Evolutionary conservation across 2,797 vertebrate genomes (phyloP), one percentile per base, ranked within the genome.

Genomic region (Passerculus sandwichensis): DNA sequence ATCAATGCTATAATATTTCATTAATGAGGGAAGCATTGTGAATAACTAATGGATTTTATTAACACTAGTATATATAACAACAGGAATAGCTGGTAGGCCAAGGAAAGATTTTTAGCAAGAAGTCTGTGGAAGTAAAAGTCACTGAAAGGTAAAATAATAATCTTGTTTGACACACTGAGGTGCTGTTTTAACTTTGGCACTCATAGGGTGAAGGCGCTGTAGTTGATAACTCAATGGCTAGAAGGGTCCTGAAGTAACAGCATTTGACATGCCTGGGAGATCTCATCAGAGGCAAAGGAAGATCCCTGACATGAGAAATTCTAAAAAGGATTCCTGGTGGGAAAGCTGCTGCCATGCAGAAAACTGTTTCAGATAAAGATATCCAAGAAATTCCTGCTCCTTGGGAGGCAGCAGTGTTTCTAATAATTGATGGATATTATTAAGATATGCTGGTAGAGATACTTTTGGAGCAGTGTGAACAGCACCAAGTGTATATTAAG

Each of bases 231-330:
- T 91, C 25, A 23, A 78, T 48, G 62, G 67, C 45, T 80, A 32
- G 82, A 53, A 94, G 38, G 22, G 34, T 56, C 73, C 70, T 93
- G 91, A 96, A 89, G 67, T 96, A 96, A 96, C 67, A 80, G 74
- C 62, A 56, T 96, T 88, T 97, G 96, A 95, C 94, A 66, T 81
- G 92, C 89, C 71, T 94, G 92, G 85, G 89, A 79, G 57, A 87
- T 60, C 57, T 96, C 48, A 81, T 78, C 81, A 85, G 83, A 88
- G 29, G 60, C 32, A 66, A 62, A 83, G 65, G 85, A 88, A 80
- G 79, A 93, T 71, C 48, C 27, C 36, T 91, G 94, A 93, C 88
- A 94, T 62, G 70, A 73, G 80, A 95, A 87, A 80, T 64, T 47
- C 34, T 92, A 53, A 78, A 95, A 79, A 92, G 57, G n/a, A 59